Evolutionary conservation across 2,888 invertebrate species (phyloP), one percentile per base, ranked within the genome.

Genomic region (Limnephilus auricula): DNA sequence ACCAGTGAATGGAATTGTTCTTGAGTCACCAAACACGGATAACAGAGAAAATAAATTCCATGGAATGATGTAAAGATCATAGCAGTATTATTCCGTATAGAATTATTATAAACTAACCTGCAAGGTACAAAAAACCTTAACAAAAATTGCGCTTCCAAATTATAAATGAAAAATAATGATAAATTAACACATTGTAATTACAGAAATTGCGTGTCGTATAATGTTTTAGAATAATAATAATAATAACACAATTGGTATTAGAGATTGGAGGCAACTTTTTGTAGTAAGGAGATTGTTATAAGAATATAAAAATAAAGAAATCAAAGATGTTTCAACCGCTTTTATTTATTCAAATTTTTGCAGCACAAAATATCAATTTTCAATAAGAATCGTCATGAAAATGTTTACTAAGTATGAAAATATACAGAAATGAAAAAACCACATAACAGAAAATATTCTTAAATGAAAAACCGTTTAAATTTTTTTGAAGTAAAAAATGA

Each of bases 401-500:
- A n/a, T 65, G 0, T 9, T 65, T 9, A 65, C 65, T 2, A n/a
- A 25, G 25, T 65, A n/a, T 65, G 9, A 65, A 10, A 65, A 65
- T 4, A 6, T 25, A n/a, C 25, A 25, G 1, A 65, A 5, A 15
- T 25, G 5, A 18, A 65, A 50, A 50, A 50, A 50, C 15, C 15
- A 50, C 18, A 50, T 18, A 15, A 18, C 25, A 18, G 50, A 18
- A 50, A 65, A n/a, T n/a, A n/a, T n/a, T n/a, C n/a, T 18, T 50
- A 50, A 3, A 18, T 65, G 65, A 65, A 18, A 65, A 32, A 18
- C 10, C 32, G 32, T 80, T 80, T 80, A 80, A 31, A n/a, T 31
- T 79, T 79, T n/a, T 79, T 79, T 79, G 5, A 80, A 32, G 80
- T 80, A 32, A 18, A 80, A 30, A 32, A 32, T 80, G 45, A 98